Base-by-base conservation (phyloP, 2,888 invertebrate genomes). In the Saturnia pavonia region DNA sequence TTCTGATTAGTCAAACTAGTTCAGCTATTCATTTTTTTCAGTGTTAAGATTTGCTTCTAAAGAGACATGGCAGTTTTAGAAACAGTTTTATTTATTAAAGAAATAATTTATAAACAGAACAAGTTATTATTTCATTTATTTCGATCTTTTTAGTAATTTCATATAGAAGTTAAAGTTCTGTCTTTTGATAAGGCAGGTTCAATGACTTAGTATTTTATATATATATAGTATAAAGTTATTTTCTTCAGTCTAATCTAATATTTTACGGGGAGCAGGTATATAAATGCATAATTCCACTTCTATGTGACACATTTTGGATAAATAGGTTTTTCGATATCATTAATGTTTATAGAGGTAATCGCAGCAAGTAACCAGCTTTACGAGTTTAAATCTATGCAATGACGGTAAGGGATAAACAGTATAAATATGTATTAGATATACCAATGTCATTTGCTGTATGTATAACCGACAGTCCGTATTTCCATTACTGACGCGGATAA, bases 401-500 rank as follows among this genome's bases (percentile, higher is more conserved):
- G 19, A 40, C 11, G 6, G 0, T n/a, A 40, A 40, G 40, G 40
- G 40, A 65, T 65, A 65, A 40, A 65, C 63, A 65, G 8, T n/a
- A 40, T 65, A 40, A 65, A 65, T 40, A 65, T n/a, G 34, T 65
- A 40, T 65, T 65, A 60, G 57, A 7, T 60, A 40, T 65, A 65
- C 16, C 19, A 48, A 65, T 65, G 40, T n/a, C 9, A 65, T 65
- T 65, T 43, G 68, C 54, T 22, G 22, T 54, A 67, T 40, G 40
- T 66, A 72, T 72, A 72, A 76, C 72, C 71, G 73, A 76, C 71
- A 74, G 71, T 72, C 76, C 71, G 72, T 74, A 74, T 76, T 77
- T 78, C 73, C 77, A 72, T 70, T 73, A 72, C 42, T 54, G 69
- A 67, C 73, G 74, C 69, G 71, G 72, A 78, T 74, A 82, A 82